phyloP scores from a whole-genome alignment of 2,113 vertebrate genomes.

The Python bivittatus region DNA sequence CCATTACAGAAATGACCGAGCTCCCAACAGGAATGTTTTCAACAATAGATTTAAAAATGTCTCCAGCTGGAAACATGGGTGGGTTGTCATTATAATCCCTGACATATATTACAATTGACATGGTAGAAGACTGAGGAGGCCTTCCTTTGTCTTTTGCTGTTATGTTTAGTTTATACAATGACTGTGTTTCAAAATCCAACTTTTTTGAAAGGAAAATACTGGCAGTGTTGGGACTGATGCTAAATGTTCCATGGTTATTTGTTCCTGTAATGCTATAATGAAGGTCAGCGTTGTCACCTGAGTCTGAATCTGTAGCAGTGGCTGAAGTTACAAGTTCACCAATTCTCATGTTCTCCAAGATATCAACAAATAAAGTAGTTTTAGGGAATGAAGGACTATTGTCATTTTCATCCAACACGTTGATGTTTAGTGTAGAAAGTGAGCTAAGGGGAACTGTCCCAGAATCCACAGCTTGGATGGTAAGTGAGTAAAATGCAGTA shows the following conservation, averaged over 20 bases:
- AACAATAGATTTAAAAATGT: slow-evolving; percentile 93
- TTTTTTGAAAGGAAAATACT: slow-evolving; percentile 94
- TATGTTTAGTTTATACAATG: slow-evolving; percentile 92
- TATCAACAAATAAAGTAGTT: slow-evolving; percentile 85
- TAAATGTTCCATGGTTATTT: slow-evolving; percentile 94
- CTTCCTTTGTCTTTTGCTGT: slow-evolving; percentile 91
- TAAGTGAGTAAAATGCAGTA: slow-evolving; percentile 85
- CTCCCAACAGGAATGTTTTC: slow-evolving; percentile 91
- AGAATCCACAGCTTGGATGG: slow-evolving; percentile 89
- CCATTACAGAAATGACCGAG: slow-evolving; percentile 87
- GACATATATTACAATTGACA: slow-evolving; percentile 91
- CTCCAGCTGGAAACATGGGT: slow-evolving; percentile 88
- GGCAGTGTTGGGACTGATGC: slow-evolving; percentile 94
- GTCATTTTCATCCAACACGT: slow-evolving; percentile 94
- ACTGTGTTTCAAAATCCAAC: slow-evolving; percentile 93
- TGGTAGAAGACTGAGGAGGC: slow-evolving; percentile 86
- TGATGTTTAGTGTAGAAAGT: slow-evolving; percentile 88
- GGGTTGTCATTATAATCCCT: slow-evolving; percentile 97
- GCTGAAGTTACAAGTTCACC: slow-evolving; percentile 94
- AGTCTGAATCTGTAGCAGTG: slow-evolving; percentile 91
- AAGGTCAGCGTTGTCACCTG: slow-evolving; percentile 91
- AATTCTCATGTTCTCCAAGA: slow-evolving; percentile 94
- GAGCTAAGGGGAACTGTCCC: slow-evolving; percentile 82
- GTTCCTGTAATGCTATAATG: slow-evolving; percentile 90
- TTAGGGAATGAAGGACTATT: slow-evolving; percentile 92